Base-by-base conservation (phyloP, 1,140 invertebrate species). In the Stenopsyche tienmushanensis region DNA sequence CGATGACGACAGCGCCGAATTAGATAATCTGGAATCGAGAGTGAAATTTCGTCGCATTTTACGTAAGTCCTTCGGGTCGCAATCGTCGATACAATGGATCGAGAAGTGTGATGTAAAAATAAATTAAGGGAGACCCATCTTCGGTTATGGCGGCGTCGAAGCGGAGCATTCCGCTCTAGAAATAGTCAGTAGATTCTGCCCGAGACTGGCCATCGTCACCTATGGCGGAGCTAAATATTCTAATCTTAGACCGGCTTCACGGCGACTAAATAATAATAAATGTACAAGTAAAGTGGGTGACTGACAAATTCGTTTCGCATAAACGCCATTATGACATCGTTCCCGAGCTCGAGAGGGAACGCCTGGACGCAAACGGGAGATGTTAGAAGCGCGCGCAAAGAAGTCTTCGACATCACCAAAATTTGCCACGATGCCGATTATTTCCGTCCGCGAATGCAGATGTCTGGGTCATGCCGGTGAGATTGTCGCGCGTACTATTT, bases 261-360 rank as follows among this genome's bases (percentile, higher is more conserved):
- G 44, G 29, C 20, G 24, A 57, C 41, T 25, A 44, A 59, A 59
- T 59, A 59, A 59, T 59, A 59, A 59, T 59, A 59, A 15, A 47
- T 47, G 17, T 7, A 44, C 57, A 39, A 20, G 29, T 47, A 29
- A 59, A 59, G 57, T 59, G 57, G 57, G 57, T 59, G 57, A 59
- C 57, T 59, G 57, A 59, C 57, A 47, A 41, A 59, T 59, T 59
- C 57, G 29, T 39, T 13, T 21, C 9, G 15, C 44, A 39, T 17
- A 10, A 59, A 34, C 29, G 29, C 13, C 29, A 13, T 5, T 34
- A 34, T 13, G 29, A 34, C 29, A 13, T 7, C 29, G 29, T n/a
- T n/a, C n/a, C n/a, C n/a, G n/a, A n/a, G n/a, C n/a, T n/a, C n/a
- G n/a, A n/a, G n/a, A n/a, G n/a, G n/a, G n/a, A n/a, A n/a, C n/a